Evolutionary conservation across 2,113 vertebrate genomes (phyloP).

Genomic region (Heterotilapia buettikoferi): DNA sequence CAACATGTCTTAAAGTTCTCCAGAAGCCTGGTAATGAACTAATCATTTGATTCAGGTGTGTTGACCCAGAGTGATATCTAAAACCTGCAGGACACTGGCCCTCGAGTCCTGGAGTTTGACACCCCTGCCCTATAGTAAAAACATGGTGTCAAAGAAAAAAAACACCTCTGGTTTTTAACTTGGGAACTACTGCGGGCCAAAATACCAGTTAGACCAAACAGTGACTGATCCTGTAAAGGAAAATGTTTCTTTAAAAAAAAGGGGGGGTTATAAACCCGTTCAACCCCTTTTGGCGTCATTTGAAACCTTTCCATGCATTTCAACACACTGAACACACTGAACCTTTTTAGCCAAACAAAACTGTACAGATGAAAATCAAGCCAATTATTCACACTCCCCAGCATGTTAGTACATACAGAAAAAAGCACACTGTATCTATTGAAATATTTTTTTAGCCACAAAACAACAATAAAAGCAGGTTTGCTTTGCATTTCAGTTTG

Average conservation of each 20-base stretch:
- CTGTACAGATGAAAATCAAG: not conserved
- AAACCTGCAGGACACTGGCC: no score
- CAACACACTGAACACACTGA: not conserved
- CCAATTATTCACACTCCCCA: not conserved
- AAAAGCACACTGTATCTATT: not conserved
- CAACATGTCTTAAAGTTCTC: no score
- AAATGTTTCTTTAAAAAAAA: constrained; percentile 74
- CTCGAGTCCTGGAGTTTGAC: no score
- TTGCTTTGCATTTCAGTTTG: not conserved
- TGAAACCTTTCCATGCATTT: not conserved
- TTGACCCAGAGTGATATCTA: no score
- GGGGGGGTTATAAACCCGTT: rapidly evolving
- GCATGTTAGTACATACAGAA: not conserved
- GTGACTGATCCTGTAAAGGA: constrained; percentile 44
- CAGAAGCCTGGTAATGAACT: no score
- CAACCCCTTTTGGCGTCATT: not conserved
- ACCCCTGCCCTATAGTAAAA: not conserved
- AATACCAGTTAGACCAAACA: not conserved
- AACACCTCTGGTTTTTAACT: not conserved
- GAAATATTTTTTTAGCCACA: not conserved
- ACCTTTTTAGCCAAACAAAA: not conserved
- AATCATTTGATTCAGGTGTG: no score
- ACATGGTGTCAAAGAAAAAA: not conserved
- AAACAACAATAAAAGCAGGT: not conserved
- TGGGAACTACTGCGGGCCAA: not conserved